Evolutionary conservation across 2,113 vertebrate species (phyloP).

Genomic region (Gobiocypris rarus): DNA sequence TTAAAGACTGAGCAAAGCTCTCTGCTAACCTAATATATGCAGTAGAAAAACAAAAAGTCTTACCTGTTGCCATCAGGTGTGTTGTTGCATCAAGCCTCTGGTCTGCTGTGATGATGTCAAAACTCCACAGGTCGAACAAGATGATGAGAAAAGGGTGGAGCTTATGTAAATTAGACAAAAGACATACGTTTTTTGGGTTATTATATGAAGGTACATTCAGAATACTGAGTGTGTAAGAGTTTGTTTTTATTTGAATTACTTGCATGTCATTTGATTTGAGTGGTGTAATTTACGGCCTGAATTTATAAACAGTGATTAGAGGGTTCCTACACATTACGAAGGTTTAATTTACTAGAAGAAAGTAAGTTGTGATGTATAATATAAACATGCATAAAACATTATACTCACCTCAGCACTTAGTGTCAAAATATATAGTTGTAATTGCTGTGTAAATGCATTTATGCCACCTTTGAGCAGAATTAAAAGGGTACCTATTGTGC

Average conservation of each 20-base stretch:
- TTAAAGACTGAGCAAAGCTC: background rate
- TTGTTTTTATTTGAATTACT: background rate
- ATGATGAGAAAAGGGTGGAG: background rate
- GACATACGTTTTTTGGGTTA: background rate
- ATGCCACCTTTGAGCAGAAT: too few species aligned
- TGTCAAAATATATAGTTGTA: too few species aligned
- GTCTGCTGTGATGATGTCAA: constrained; percentile 3
- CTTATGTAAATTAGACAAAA: constrained; percentile 14
- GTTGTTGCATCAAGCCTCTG: background rate
- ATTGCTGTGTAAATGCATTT: too few species aligned
- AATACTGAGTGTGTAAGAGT: background rate
- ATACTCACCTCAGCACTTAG: background rate
- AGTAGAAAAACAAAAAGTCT: background rate
- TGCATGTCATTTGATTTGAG: background rate
- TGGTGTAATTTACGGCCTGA: background rate
- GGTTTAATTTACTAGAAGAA: background rate
- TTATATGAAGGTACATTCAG: background rate
- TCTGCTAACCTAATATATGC: background rate
- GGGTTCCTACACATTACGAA: background rate
- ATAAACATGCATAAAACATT: background rate
- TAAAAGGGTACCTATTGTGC: too few species aligned
- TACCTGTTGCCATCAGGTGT: constrained; percentile 25
- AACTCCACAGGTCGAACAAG: background rate
- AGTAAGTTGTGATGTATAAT: background rate
- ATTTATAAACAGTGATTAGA: background rate